Percentiles rank a stretch among this genome's conserved stretches.
Evolutionary conservation across 2,113 vertebrate species (phyloP).

Genomic region (Antidorcas marsupialis): DNA sequence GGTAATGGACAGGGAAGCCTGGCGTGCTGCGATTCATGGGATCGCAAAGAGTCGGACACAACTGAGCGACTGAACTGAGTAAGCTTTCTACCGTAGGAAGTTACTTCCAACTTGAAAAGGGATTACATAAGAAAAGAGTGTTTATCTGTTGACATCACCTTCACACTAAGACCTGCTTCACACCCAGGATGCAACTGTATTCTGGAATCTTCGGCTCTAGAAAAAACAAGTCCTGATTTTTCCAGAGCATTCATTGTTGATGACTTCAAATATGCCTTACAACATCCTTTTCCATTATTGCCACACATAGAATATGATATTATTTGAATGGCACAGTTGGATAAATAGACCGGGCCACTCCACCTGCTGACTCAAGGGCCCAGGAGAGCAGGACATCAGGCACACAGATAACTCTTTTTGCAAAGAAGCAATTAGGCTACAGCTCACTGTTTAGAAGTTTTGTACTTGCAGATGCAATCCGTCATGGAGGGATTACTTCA

Average conservation of each 20-base stretch:
- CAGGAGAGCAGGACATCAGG: background rate
- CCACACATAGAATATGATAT: background rate
- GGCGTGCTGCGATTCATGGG: too few relatives aligned
- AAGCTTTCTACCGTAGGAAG: background rate
- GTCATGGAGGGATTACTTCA: background rate
- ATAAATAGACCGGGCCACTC: background rate
- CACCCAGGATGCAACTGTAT: background rate
- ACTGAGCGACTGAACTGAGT: too few relatives aligned
- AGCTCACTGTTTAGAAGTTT: background rate
- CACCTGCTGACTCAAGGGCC: background rate
- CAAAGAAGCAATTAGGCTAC: background rate
- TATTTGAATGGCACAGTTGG: background rate
- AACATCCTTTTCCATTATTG: background rate
- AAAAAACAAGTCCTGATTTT: background rate
- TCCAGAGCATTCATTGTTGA: background rate
- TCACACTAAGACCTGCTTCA: background rate
- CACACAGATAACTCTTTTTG: background rate
- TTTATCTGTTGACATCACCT: background rate
- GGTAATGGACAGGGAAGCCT: too few relatives aligned
- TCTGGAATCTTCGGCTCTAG: background rate
- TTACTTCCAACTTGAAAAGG: background rate
- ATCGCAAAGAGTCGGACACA: too few relatives aligned
- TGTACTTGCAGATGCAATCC: background rate
- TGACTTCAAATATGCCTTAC: background rate
- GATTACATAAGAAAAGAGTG: background rate